These are phyloP conservation scores for Thereuonema tuberculata DNA, from an alignment of 1,140 invertebrate genomes.

Conservation along the genomic window DNA sequence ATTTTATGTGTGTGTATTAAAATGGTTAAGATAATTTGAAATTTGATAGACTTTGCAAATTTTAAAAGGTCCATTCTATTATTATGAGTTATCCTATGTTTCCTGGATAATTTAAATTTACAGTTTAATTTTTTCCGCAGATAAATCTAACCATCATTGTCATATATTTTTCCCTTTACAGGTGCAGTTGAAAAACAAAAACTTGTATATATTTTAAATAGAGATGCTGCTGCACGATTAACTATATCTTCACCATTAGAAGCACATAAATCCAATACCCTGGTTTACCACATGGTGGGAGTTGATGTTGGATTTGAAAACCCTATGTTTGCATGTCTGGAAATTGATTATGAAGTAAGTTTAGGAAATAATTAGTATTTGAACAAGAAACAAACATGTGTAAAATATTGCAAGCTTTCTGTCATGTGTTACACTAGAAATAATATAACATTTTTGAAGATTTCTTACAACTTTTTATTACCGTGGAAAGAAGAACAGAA, in stretches of 20 bases:
- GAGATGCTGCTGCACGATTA: slow-evolving; percentile 89
- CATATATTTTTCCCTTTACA: slow-evolving; percentile 33
- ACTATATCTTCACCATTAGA: slow-evolving; percentile 98
- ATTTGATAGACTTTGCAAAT: neutral
- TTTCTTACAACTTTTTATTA: neutral
- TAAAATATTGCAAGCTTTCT: too few species aligned
- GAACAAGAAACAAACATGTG: too few species aligned
- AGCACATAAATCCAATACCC: slow-evolving; percentile 97
- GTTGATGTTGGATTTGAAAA: slow-evolving; percentile 99
- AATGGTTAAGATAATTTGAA: neutral
- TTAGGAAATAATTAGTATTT: too few species aligned
- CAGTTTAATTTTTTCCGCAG: too few species aligned
- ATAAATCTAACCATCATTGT: too few species aligned
- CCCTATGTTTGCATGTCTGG: slow-evolving; percentile 97
- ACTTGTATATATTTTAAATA: slow-evolving; percentile 94
- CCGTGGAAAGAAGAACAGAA: too few species aligned
- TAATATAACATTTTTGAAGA: too few species aligned
- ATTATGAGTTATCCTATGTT: too few species aligned
- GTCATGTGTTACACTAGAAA: too few species aligned
- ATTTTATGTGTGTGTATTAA: neutral
- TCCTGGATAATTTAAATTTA: too few species aligned
- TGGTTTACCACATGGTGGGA: slow-evolving; percentile 96
- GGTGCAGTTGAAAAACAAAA: slow-evolving; percentile 97
- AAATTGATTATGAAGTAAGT: slow-evolving; percentile 95
- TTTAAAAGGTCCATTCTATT: too few species aligned